phyloP scores from a whole-genome alignment of 2,113 vertebrate species.

The Plecotus auritus region DNA sequence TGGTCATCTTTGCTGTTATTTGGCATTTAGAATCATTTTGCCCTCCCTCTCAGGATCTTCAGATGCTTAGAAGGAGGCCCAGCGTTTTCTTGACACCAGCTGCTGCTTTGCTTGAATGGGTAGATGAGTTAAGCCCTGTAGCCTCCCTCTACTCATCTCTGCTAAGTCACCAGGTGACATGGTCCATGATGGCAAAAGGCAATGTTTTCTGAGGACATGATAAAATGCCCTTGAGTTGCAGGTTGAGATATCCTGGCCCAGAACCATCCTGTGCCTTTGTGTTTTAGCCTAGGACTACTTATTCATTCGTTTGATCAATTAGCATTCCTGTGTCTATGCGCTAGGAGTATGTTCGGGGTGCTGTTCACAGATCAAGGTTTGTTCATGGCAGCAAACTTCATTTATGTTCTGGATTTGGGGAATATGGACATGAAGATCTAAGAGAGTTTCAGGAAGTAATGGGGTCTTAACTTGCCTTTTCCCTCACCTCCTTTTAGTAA shows the following conservation, averaged over 20 bases:
- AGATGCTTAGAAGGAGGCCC: background rate
- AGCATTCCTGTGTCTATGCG: background rate
- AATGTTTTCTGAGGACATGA: background rate
- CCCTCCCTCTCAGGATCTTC: slow-evolving; percentile 15
- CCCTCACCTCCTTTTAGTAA: background rate
- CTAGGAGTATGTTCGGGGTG: background rate
- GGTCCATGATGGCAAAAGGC: background rate
- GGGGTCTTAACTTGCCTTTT: background rate
- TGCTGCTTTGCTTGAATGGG: slow-evolving; percentile 20
- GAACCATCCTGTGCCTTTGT: background rate
- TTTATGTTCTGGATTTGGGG: background rate
- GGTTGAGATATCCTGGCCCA: background rate
- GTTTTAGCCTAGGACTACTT: background rate
- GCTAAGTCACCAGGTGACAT: background rate
- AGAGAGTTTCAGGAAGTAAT: background rate
- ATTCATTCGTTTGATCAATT: background rate
- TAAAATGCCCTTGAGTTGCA: background rate
- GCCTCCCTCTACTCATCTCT: background rate
- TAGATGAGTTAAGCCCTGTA: background rate
- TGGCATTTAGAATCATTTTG: background rate
- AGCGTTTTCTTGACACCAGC: slow-evolving; percentile 19
- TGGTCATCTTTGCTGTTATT: background rate
- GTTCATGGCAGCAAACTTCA: background rate
- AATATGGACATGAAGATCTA: background rate
- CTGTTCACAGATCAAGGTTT: background rate